A percentile compares a stretch with the other conserved stretches of the same genome.
Evolutionary conservation across 2,888 invertebrate species (phyloP).

Genomic region (Colletes collaris): DNA sequence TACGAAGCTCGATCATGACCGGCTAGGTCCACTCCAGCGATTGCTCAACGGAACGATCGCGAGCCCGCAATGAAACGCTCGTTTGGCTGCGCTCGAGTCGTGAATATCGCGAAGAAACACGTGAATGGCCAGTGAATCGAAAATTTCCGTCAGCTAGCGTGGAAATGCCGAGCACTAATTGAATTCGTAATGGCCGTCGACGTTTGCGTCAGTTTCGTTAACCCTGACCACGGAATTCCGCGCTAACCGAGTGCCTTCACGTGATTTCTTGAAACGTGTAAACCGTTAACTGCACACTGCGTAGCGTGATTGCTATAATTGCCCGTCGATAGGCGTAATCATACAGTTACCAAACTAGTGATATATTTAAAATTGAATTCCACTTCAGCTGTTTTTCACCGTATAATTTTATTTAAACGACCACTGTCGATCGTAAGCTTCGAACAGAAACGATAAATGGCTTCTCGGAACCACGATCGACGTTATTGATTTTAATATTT

Average conservation of each 20-base stretch:
- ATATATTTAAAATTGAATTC: too few species aligned
- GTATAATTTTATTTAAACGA: too few species aligned
- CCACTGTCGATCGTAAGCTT: too few species aligned
- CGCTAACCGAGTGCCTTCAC: neutral
- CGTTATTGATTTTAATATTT: too few species aligned
- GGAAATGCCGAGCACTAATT: slow-evolving; percentile 16
- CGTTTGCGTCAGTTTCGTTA: slow-evolving; percentile 18
- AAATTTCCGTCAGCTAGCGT: slow-evolving; percentile 28
- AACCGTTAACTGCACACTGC: too few species aligned
- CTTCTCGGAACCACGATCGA: too few species aligned
- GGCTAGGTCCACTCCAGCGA: slow-evolving; percentile 2
- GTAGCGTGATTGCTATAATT: too few species aligned
- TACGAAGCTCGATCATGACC: slow-evolving; percentile 13
- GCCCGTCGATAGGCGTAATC: too few species aligned
- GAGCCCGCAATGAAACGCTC: neutral
- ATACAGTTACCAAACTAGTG: too few species aligned
- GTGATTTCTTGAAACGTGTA: neutral
- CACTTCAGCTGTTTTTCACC: too few species aligned
- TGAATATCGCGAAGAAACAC: slow-evolving; percentile 9
- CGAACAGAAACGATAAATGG: too few species aligned
- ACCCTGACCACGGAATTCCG: slow-evolving; percentile 9
- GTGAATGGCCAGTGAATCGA: slow-evolving; percentile 26
- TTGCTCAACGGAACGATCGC: slow-evolving; percentile 32
- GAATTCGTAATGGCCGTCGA: slow-evolving; percentile 6
- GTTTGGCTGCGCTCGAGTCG: neutral